Percentiles rank a stretch among this genome's conserved stretches.
Evolutionary conservation across 2,888 invertebrate species (phyloP).

Genomic region (Cartodere bifasciata): DNA sequence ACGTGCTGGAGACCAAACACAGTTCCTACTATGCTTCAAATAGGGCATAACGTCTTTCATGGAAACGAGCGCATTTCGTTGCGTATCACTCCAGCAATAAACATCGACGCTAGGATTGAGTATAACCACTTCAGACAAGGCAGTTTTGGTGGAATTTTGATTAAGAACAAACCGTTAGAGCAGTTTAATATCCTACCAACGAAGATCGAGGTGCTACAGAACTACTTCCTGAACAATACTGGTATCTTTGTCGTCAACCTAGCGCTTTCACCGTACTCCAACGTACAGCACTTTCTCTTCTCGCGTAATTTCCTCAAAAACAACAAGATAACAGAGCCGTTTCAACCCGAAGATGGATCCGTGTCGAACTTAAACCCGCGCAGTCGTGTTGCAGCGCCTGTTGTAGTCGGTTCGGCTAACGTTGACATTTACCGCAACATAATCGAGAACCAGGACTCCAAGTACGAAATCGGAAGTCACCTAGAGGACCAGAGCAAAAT

Average conservation of each 20-base stretch:
- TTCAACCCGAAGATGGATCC: conserved; percentile 51
- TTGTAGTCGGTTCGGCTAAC: conserved; percentile 86
- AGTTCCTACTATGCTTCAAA: conserved; percentile 50
- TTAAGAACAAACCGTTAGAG: conserved; percentile 69
- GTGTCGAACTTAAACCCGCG: conserved; percentile 68
- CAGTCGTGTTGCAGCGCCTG: conserved; percentile 82
- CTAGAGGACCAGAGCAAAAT: conserved; percentile 85
- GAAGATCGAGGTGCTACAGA: conserved; percentile 63
- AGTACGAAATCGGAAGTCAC: conserved; percentile 92
- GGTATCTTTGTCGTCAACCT: conserved; percentile 82
- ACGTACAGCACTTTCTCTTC: conserved; percentile 68
- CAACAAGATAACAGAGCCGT: conserved; percentile 79
- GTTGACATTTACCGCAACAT: conserved; percentile 82
- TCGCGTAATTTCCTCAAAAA: conserved; percentile 77
- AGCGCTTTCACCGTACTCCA: conserved; percentile 78
- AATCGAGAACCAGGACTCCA: conserved; percentile 78
- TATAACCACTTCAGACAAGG: conserved; percentile 83
- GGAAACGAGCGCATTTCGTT: conserved; percentile 63
- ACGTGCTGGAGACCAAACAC: conserved; percentile 64
- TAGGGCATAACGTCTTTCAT: conserved; percentile 77
- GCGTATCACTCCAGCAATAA: conserved; percentile 70
- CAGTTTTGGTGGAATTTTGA: conserved; percentile 66
- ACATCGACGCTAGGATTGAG: conserved; percentile 64
- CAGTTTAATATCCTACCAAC: conserved; percentile 68
- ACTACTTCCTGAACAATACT: conserved; percentile 79